Percentiles rank a stretch among this genome's conserved stretches.
These are phyloP conservation scores for Paedocypris micromegethes DNA, from an alignment of 2,797 vertebrate genomes.

Conservation along the genomic window DNA sequence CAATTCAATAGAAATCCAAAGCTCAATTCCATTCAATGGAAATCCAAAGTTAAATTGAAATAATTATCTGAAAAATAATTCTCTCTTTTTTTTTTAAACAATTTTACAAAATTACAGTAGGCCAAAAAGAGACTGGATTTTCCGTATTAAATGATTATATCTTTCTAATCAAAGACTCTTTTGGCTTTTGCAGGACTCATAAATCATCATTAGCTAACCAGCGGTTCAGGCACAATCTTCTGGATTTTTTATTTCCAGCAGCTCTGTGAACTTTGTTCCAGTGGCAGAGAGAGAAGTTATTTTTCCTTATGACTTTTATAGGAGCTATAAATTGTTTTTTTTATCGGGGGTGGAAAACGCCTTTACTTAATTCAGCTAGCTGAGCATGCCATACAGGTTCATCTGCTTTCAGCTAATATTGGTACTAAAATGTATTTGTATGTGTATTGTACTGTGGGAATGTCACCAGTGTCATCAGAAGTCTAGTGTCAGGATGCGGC, in stretches of 20 bases:
- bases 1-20: too few species aligned
- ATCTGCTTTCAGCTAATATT: background rate
- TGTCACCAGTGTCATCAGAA: background rate
- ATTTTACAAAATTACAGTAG: too few species aligned
- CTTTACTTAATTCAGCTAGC: constrained; percentile 46
- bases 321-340: constrained; percentile 52
- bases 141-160: constrained; percentile 19
- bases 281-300: constrained; percentile 14
- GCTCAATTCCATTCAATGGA: too few species aligned
- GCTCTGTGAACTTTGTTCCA: constrained; percentile 52
- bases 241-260: constrained; percentile 36
- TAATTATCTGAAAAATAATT: too few species aligned
- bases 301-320: constrained; percentile 53
- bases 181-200: constrained; percentile 42
- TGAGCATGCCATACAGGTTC: constrained; percentile 23
- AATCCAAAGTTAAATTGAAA: too few species aligned
- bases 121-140: too few species aligned
- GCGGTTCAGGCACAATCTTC: constrained; percentile 47
- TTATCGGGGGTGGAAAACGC: constrained; percentile 51
- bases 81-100: too few species aligned
- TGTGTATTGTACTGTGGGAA: background rate
- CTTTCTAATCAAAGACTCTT: constrained; percentile 34
- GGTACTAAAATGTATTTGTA: background rate
- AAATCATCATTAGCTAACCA: constrained; percentile 54
- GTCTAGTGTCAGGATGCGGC: constrained; percentile 6